phyloP scores from a whole-genome alignment of 2,888 invertebrate species.

The Epinotia demarniana region DNA sequence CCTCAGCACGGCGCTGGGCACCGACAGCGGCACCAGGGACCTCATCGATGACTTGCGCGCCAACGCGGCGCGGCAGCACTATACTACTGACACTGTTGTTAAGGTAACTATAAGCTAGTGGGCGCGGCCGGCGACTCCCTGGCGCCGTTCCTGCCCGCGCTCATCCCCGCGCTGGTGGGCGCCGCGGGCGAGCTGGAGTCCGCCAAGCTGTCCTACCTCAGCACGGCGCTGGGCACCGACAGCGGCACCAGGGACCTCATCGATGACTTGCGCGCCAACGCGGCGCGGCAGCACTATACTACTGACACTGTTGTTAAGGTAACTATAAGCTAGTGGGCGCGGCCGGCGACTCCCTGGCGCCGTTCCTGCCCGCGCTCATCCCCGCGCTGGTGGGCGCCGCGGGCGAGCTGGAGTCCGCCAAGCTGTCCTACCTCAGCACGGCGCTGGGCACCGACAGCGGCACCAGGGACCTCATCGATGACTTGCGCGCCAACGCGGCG shows the following conservation, averaged over 20 bases:
- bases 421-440: constrained; percentile 92
- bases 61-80: constrained; percentile 92
- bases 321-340: constrained; percentile 93
- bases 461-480: constrained; percentile 91
- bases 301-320: constrained; percentile 82
- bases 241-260: constrained; percentile 89
- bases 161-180: constrained; percentile 93
- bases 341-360: constrained; percentile 91
- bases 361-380: constrained; percentile 91
- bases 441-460: constrained; percentile 88
- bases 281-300: constrained; percentile 93
- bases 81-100: constrained; percentile 88
- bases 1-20: constrained; percentile 89
- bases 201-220: constrained; percentile 90
- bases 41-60: constrained; percentile 92
- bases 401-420: constrained; percentile 92
- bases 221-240: constrained; percentile 88
- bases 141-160: constrained; percentile 90
- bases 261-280: constrained; percentile 91
- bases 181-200: constrained; percentile 95
- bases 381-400: constrained; percentile 94
- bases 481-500: constrained; percentile 91
- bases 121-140: constrained; percentile 91
- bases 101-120: constrained; percentile 89
- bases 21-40: constrained; percentile 89